These are phyloP conservation scores for Sinocyclocheilus grahami DNA, from an alignment of 2,113 vertebrate genomes.

Conservation along the genomic window DNA sequence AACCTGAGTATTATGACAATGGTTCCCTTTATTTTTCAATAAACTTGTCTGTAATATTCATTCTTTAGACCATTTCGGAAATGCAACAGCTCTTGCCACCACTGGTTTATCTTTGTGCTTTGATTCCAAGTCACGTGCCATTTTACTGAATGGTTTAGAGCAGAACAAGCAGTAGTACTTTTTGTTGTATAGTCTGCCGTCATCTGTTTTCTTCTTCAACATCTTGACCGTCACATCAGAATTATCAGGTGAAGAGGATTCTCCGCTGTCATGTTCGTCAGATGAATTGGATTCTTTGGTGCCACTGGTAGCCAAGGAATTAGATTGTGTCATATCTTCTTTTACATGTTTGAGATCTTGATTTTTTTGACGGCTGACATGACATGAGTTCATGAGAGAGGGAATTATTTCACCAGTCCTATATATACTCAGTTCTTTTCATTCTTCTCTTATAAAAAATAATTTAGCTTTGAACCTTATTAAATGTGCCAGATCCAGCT, in stretches of 20 bases:
- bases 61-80: constrained; percentile 40
- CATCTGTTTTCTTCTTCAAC: constrained; percentile 15
- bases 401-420: too few relatives aligned
- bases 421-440: too few relatives aligned
- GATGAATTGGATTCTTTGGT: constrained; percentile 4
- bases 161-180: constrained; percentile 1
- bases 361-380: not conserved
- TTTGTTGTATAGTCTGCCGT: constrained; percentile 25
- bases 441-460: too few relatives aligned
- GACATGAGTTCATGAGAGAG: too few relatives aligned
- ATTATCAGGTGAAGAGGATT: constrained; percentile 4
- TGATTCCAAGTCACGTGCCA: constrained; percentile 17
- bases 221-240: not conserved
- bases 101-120: constrained; percentile 39
- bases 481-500: too few relatives aligned
- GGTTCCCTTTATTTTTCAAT: constrained; percentile 25
- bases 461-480: too few relatives aligned
- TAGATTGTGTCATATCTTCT: not conserved
- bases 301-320: not conserved
- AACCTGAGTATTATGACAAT: too few relatives aligned
- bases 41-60: constrained; percentile 21
- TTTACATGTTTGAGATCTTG: not conserved
- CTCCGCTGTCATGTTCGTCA: not conserved
- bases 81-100: constrained; percentile 21
- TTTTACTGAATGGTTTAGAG: constrained; percentile 28